Conservation (phyloP, 2,888 invertebrate genomes). For the Xanthia icteritia region DNA sequence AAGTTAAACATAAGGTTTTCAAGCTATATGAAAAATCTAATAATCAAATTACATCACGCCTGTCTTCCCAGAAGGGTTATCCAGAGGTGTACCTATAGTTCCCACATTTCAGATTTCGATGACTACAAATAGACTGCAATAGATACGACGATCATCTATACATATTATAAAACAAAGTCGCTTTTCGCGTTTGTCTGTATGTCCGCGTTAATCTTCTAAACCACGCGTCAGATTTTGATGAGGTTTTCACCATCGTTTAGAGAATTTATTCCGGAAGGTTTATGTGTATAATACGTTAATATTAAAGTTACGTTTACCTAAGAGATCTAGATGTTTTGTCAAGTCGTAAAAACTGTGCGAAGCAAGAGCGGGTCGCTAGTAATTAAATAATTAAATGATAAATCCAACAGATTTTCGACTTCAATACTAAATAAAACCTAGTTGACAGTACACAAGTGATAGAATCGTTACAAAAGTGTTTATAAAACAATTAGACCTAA, state of each 20-base stretch:
- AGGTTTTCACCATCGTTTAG: too few species aligned
- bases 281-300: too few species aligned
- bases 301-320: too few species aligned
- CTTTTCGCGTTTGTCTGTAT: too few species aligned
- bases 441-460: slow-evolving; percentile 60
- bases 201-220: too few species aligned
- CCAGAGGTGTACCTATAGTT: background rate
- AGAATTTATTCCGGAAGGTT: too few species aligned
- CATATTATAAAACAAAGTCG: too few species aligned
- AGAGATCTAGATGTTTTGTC: too few species aligned
- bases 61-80: background rate
- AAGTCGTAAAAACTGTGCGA: too few species aligned
- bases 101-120: background rate
- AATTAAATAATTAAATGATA: background rate
- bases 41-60: background rate
- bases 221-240: too few species aligned
- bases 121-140: background rate
- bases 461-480: slow-evolving; percentile 50
- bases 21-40: background rate
- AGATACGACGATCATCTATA: too few species aligned
- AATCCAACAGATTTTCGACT: slow-evolving; percentile 28
- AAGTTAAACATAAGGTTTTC: background rate
- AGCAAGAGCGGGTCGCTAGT: too few species aligned
- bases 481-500: slow-evolving; percentile 65
- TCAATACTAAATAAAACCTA: slow-evolving; percentile 41